These are phyloP conservation scores for Lysandra coridon DNA, from an alignment of 2,888 invertebrate genomes.

Conservation along the genomic window DNA sequence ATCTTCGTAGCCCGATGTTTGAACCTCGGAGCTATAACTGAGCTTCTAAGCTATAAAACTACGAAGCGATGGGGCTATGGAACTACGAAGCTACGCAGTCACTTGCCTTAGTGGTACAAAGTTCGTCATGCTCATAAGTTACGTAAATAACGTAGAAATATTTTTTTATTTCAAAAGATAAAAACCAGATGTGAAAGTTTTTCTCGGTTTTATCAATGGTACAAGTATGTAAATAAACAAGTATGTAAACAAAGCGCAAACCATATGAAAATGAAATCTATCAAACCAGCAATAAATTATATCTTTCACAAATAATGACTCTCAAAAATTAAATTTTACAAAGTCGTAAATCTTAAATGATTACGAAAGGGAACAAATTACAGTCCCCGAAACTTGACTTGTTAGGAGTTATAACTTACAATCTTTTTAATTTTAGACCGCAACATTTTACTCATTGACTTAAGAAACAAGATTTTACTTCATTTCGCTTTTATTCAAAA, in stretches of 20 bases:
- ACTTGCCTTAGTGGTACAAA: too few relatives aligned
- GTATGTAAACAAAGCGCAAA: neutral
- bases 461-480: neutral
- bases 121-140: too few relatives aligned
- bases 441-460: neutral
- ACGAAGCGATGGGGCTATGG: too few relatives aligned
- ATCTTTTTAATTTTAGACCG: slow-evolving; percentile 3
- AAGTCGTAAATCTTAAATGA: neutral
- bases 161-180: neutral
- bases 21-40: neutral
- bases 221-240: neutral
- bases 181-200: too few relatives aligned
- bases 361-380: slow-evolving; percentile 12
- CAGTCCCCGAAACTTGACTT: neutral
- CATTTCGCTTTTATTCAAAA: neutral
- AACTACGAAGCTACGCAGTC: too few relatives aligned
- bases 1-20: too few relatives aligned
- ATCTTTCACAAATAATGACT: slow-evolving; percentile 6
- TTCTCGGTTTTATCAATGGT: neutral
- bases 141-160: too few relatives aligned
- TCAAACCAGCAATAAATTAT: neutral
- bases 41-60: too few relatives aligned
- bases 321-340: neutral
- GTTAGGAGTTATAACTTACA: neutral
- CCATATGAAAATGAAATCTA: neutral